These are phyloP conservation scores for Cynocephalus volans DNA, from an alignment of 2,113 vertebrate genomes.

Conservation along the genomic window DNA sequence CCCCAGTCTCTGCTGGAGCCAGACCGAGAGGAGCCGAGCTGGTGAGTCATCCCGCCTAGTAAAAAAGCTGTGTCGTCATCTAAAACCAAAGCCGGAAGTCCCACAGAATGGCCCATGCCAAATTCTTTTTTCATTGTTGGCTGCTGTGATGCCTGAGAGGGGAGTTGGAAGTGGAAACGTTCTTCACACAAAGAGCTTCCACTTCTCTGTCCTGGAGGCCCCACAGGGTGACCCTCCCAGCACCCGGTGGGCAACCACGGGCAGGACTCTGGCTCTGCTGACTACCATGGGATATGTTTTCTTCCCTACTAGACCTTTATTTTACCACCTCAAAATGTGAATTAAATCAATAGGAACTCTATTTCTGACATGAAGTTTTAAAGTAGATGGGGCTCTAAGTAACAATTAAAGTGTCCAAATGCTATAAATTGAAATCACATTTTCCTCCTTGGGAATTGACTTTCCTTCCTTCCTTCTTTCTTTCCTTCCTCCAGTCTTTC, in stretches of 20 bases:
- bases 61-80: neutral
- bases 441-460: neutral
- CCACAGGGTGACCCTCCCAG: neutral
- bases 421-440: neutral
- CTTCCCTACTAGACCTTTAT: neutral
- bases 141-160: neutral
- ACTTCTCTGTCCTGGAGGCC: too few species aligned
- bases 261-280: too few species aligned
- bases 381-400: neutral
- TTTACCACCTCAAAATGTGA: neutral
- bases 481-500: neutral
- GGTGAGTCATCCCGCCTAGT: too few species aligned
- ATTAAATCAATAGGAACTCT: neutral
- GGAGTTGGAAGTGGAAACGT: neutral
- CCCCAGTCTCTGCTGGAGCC: neutral
- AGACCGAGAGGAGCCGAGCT: neutral
- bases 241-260: fast-evolving
- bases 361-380: neutral
- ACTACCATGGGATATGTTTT: too few species aligned
- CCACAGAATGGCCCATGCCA: neutral
- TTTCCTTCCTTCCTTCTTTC: neutral
- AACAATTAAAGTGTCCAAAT: neutral
- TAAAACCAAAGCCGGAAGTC: neutral
- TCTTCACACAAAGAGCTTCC: too few species aligned
- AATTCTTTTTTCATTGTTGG: neutral